Evolutionary conservation across 2,888 invertebrate genomes (phyloP).

Genomic region (Zele albiditarsus): DNA sequence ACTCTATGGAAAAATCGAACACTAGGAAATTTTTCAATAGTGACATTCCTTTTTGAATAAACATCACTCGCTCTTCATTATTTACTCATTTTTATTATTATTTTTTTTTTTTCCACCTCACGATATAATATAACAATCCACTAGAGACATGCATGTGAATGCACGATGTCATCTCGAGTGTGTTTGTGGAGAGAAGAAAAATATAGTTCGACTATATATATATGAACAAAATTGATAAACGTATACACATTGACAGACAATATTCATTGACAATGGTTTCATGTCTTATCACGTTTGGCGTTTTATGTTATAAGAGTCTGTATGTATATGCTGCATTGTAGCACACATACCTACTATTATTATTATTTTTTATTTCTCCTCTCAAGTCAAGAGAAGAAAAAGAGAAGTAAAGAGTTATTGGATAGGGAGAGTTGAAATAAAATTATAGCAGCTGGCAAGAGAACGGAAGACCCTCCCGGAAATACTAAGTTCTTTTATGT

Average conservation of each 20-base stretch:
- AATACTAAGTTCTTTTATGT: conserved; percentile 14
- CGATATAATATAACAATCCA: neutral
- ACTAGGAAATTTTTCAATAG: conserved; percentile 9
- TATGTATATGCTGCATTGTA: neutral
- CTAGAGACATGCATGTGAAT: neutral
- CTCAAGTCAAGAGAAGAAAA: neutral
- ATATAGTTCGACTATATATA: neutral
- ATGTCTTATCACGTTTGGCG: too few species aligned
- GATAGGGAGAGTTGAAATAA: neutral
- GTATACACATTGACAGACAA: neutral
- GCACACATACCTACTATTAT: neutral
- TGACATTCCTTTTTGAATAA: neutral
- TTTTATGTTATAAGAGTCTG: too few species aligned
- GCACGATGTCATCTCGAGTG: neutral
- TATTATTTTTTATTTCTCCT: neutral
- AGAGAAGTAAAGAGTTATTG: neutral
- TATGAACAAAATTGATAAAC: neutral
- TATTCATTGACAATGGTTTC: neutral
- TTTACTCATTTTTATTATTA: neutral
- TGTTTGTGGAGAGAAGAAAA: neutral
- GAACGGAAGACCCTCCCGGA: conserved; percentile 11
- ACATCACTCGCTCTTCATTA: neutral
- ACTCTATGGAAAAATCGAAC: neutral
- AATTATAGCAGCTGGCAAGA: neutral
- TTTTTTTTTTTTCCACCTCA: neutral